Base-by-base conservation (phyloP, 2,888 invertebrate genomes). In the Drosophila cyrtoloma region DNA sequence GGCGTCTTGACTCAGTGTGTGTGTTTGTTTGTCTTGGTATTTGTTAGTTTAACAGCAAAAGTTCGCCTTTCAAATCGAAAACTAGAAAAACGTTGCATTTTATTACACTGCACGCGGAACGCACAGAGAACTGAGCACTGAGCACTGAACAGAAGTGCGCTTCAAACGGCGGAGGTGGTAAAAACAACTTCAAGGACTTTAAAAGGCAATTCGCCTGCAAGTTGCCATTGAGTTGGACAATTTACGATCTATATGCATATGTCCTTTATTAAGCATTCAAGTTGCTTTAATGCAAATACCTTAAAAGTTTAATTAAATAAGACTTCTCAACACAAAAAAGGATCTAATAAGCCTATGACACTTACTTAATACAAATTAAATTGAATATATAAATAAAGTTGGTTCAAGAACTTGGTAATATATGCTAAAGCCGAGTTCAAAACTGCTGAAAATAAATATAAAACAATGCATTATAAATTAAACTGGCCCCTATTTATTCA, bases 21-120 rank as follows among this genome's bases (percentile, higher is more conserved):
- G 62, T 16, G 63, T 72, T 56, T 75, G 60, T 53, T 60, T 67
- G 71, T 28, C 59, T 74, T 74, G 68, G 75, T 77, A 84, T 91
- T 86, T 91, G 91, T 89, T 84, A 77, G 89, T 83, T 90, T 91
- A 87, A 89, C 90, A 82, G 91, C 90, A 92, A 92, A 91, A 91
- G 90, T 91, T 91, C 89, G 90, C 82, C 91, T 83, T 80, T 79
- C 84, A 83, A 89, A 88, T 90, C 84, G 90, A 86, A 84, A 86
- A 87, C 84, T 83, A 87, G 88, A 84, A 82, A 85, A 81, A 90
- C 86, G 90, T 71, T 74, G 78, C 78, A 69, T 84, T 84, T 87
- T 82, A 82, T 82, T 71, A 65, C 80, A 59, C 63, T 70, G 67
- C 65, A 74, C 70, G 79, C 70, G 35, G n/a, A 33, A 52, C 32